Evolutionary conservation across 1,140 invertebrate genomes (phyloP), one percentile per base, ranked within the genome.

Genomic region (Steinernema feltiae): DNA sequence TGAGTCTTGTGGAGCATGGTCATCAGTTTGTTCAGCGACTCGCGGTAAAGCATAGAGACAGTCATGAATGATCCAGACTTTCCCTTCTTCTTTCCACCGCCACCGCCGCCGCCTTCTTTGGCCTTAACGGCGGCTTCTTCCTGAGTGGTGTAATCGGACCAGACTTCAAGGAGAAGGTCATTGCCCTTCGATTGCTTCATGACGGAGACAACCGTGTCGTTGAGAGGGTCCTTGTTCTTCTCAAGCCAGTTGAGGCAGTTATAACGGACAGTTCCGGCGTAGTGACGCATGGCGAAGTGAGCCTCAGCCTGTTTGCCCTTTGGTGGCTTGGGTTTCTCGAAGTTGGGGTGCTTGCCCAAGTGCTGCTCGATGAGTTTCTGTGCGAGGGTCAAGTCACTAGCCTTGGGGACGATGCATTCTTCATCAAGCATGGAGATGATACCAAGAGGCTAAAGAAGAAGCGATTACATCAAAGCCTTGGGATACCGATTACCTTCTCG

Each of bases 181-280:
- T 84, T 84, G 31, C 30, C 63, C n/a, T 75, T 79, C 0, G 75
- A 69, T 90, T 46, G 63, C 74, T 84, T 84, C 74, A 93, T 94
- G 87, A 95, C 92, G 85, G 96, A 94, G 82, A 98, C 94, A n/a
- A n/a, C n/a, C n/a, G n/a, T n/a, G n/a, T n/a, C n/a, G n/a, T n/a
- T 98, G 88, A 98, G 90, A 83, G 96, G 96, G 90, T 98, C 95
- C 91, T 98, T 98, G 91, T 98, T 98, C 93, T 98, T 98, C 89
- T 98, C 95, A 86, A 98, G 91, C 95, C 95, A 98, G 84, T 94
- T 94, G 85, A 93, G 93, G 88, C 97, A 93, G 90, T 97, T 97
- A 91, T 98, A 98, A 76, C 94, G 92, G 87, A 97, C 95, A 89
- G 92, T 92, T 88, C 97, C 97, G 88, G 97, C 96, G 89, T 99